Base-by-base conservation (phyloP, 2,797 vertebrate species). In the Paramormyrops hopkinsi region DNA sequence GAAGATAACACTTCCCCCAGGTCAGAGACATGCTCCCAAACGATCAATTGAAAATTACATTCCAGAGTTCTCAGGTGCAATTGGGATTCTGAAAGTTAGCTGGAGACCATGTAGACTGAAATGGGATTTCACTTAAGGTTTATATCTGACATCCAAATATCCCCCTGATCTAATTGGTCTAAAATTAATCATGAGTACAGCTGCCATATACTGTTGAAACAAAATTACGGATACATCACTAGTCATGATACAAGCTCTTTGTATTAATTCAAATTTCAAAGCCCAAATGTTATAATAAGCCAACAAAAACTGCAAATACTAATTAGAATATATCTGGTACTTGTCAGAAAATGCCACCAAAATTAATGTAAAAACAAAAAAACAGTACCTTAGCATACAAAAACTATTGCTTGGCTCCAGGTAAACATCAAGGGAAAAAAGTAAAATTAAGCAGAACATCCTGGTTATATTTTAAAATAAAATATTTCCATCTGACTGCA, bases 71-170 rank as follows among this genome's bases (percentile, higher is more conserved):
- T 29, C 29, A 59, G 29, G 25, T 59, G 53, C 85, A 87, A 87
- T 19, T 19, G 53, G 25, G 51, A 54, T 9, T 41, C 33, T 84
- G 46, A 84, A 84, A 51, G 44, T 12, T 51, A 84, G 12, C 25
- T 37, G 53, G 9, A 53, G 85, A n/a, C 85, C 25, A 12, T 86
- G 84, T 54, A 54, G 25, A 37, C 84, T 54, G 12, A n/a, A 87
- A 87, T 87, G 85, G 85, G 44, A 86, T 33, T n/a, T 86, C 51
- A 56, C 50, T 87, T 87, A 87, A 87, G 33, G 29, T n/a, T 54
- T 87, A 87, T 5, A 87, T n/a, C 53, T 44, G 82, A 46, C n/a
- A 29, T 56, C 50, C 25, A 86, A 87, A 56, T 4, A 53, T n/a
- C 85, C 1, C 8, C 53, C 51, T 44, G 3, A 51, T 25, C n/a